Base-by-base conservation (phyloP, 2,888 invertebrate species). In the Nomada fabriciana region DNA sequence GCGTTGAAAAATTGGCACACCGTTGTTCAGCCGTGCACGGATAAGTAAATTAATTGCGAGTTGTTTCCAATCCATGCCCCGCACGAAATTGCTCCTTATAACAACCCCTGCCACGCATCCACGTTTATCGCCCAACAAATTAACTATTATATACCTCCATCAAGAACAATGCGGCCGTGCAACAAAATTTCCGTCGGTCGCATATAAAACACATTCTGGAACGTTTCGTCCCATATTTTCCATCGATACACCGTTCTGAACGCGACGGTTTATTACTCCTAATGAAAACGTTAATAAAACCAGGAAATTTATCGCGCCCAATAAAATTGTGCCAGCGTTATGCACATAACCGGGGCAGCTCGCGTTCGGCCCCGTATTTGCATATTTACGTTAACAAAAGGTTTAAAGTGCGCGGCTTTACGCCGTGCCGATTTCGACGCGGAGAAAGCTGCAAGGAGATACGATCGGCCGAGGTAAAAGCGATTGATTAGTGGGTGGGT, bases 401-500 rank as follows among this genome's bases (percentile, higher is more conserved):
- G 18, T 43, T 55, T 60, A 9, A 47, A 47, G 15, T 23, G n/a
- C n/a, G 10, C 5, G 2, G 2, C 42, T 59, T 52, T 5, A 15
- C 36, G 10, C 2, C 18, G 42, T 20, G 29, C 15, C 42, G 60
- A 53, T 75, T 68, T 75, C 57, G 59, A 59, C 42, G n/a, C 29
- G 20, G 77, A 53, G 77, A 73, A 72, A 72, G 77, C 60, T 15
- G 25, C 29, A 7, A 43, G 61, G 10, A 59, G 64, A 71, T 65
- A 72, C 52, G 72, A 55, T 55, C 63, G 60, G 15, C 10, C 52
- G n/a, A 52, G 73, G 36, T 67, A 55, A 63, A 76, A 57, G 53
- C 70, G 85, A 74, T 82, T 74, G 83, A 85, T 86, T 83, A 83
- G 85, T 78, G 83, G 83, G 86, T 86, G 85, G 77, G 57, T 74